Conservation (phyloP, 2,797 vertebrate species). For the Setipinna tenuifilis region DNA sequence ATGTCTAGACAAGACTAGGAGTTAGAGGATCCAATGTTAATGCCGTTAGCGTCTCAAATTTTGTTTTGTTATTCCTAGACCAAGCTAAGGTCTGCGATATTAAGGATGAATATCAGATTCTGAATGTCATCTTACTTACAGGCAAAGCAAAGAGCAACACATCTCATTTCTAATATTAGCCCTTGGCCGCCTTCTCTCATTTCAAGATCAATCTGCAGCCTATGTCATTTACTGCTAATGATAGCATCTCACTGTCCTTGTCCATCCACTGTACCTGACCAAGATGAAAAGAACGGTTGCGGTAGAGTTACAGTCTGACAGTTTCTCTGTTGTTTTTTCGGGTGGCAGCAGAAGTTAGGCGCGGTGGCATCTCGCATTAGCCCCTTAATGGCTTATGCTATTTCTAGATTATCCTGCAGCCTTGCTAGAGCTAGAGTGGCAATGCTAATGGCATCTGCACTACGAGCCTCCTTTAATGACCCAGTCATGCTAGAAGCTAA, state of each 20-base stretch:
- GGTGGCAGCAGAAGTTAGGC: neutral
- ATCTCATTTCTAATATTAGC: conserved; percentile 16
- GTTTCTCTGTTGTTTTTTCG: neutral
- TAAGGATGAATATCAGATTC: neutral
- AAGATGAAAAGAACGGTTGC: neutral
- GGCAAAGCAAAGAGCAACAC: neutral
- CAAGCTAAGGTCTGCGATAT: neutral
- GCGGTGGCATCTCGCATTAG: neutral
- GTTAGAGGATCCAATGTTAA: neutral
- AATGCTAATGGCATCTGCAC: neutral
- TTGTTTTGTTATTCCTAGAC: neutral
- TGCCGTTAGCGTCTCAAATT: neutral
- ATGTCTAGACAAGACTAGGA: neutral
- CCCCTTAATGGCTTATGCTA: neutral
- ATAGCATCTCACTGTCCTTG: neutral
- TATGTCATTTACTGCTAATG: neutral
- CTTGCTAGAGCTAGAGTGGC: too few species aligned
- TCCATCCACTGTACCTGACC: too few species aligned
- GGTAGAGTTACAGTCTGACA: conserved; percentile 3
- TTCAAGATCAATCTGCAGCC: neutral
- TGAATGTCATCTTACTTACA: neutral
- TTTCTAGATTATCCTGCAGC: neutral
- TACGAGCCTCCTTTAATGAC: neutral
- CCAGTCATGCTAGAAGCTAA: neutral
- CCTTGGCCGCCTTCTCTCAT: neutral